Percentiles rank a stretch among this genome's conserved stretches.
phyloP scores from a whole-genome alignment of 2,113 vertebrate genomes.

The human region GRCh38 chr16:68334501-68335000 shows the following conservation, averaged over 20 bases:
- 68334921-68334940: too few relatives aligned
- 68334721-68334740: neutral
- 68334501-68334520: neutral
- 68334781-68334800: neutral
- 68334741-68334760: neutral
- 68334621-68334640: neutral
- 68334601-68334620: neutral
- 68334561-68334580: neutral
- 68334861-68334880: too few relatives aligned
- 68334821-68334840: too few relatives aligned
- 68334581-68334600: neutral
- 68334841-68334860: too few relatives aligned
- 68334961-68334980: too few relatives aligned
- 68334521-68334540: neutral
- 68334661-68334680: neutral
- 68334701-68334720: neutral
- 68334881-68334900: too few relatives aligned
- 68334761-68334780: conserved; percentile 44
- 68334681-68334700: neutral
- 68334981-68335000: too few relatives aligned
- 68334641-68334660: neutral
- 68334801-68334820: too few relatives aligned
- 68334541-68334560: neutral
- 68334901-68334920: too few relatives aligned
- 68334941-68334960: too few relatives aligned